These are phyloP conservation scores for Alcis repandata DNA, from an alignment of 2,888 invertebrate genomes.

Conservation along the genomic window DNA sequence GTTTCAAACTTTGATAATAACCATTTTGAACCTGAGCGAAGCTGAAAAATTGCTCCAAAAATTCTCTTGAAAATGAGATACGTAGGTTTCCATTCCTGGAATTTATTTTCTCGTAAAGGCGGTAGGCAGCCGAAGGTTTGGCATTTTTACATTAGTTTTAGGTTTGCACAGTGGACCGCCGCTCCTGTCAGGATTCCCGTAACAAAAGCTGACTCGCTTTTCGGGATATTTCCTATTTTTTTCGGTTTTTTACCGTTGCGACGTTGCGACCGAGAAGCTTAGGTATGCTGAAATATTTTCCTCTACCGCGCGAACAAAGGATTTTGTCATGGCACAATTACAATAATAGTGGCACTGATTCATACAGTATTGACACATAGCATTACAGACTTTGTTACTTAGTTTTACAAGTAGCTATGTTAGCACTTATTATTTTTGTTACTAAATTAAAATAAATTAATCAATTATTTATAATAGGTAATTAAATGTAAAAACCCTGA, in stretches of 20 bases:
- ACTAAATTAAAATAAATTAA: no score
- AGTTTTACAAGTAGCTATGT: no score
- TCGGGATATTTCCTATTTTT: conserved; percentile 48
- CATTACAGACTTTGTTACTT: no score
- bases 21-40: neutral
- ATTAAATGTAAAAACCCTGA: no score
- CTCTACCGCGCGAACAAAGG: conserved; percentile 13
- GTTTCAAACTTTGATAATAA: conserved; percentile 6
- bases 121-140: conserved; percentile 26
- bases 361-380: neutral
- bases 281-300: conserved; percentile 33
- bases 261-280: conserved; percentile 41
- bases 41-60: conserved; percentile 3
- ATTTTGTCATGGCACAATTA: conserved; percentile 11
- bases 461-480: no score
- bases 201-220: conserved; percentile 52
- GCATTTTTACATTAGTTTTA: conserved; percentile 37
- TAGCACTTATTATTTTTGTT: no score
- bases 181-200: conserved; percentile 48
- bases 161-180: conserved; percentile 33
- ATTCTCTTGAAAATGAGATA: conserved; percentile 14
- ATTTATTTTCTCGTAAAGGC: conserved; percentile 30
- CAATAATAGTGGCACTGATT: neutral
- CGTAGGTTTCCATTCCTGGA: conserved; percentile 23
- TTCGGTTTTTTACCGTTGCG: conserved; percentile 40